Base-by-base conservation (phyloP, 2,888 invertebrate genomes). In the Leptothorax acervorum region DNA sequence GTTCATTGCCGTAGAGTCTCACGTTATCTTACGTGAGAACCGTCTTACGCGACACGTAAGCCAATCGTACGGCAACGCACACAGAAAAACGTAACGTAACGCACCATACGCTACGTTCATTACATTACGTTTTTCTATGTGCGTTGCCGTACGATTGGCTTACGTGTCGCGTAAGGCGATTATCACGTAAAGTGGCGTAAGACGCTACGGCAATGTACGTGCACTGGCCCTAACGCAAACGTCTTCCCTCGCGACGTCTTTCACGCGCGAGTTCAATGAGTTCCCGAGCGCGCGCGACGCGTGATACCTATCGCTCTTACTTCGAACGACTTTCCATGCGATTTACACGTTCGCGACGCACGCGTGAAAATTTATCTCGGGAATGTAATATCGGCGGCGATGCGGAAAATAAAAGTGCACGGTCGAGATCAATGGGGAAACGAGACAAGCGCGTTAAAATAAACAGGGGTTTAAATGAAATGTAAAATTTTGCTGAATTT, bases 401-500 rank as follows among this genome's bases (percentile, higher is more conserved):
- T 15, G 18, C 4, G 28, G n/a, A 74, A 45, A 60, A 60, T 62
- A 23, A 15, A n/a, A 62, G 18, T n/a, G 12, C 12, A 1, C 31
- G 28, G 12, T 31, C 28, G 62, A 42, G 18, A 73, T 73, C 39
- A 8, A 45, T 6, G 9, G 3, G 11, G 8, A 57, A 57, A 18
- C 8, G 5, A 42, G 45, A 18, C 74, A 12, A 55, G 51, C 23
- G 23, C 45, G 28, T 5, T 31, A n/a, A 74, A 63, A 62, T 45
- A 62, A 62, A 74, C 28, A 74, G 28, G 2, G 28, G n/a, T n/a
- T n/a, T n/a, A n/a, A 74, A 62, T n/a, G n/a, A 57, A 62, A 18
- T 74, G 62, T 74, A 31, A 74, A 74, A 45, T 74, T 62, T 60
- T 6, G 63, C 28, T 62, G 23, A 42, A 66, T 66, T 51, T 42